Evolutionary conservation across 2,888 invertebrate genomes (phyloP).

Genomic region (Agrenia bidenticulata): DNA sequence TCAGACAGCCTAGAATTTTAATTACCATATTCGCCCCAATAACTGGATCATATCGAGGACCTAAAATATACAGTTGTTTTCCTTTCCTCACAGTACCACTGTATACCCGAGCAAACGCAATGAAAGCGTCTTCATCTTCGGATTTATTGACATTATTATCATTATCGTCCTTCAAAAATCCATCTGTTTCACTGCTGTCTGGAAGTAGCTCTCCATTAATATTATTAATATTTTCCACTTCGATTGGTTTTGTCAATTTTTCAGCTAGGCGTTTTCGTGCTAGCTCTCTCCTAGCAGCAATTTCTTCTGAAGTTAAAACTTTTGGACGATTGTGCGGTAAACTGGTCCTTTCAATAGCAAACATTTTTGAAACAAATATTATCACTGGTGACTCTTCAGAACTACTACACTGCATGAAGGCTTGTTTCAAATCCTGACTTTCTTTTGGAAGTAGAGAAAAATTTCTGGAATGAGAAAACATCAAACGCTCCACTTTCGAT

Average conservation of each 20-base stretch:
- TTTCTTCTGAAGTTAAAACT: slow-evolving; percentile 72
- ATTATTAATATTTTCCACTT: slow-evolving; percentile 22
- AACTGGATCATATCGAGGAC: slow-evolving; percentile 82
- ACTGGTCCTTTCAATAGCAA: slow-evolving; percentile 70
- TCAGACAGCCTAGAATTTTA: not conserved
- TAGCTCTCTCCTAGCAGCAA: slow-evolving; percentile 67
- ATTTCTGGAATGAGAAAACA: slow-evolving; percentile 70
- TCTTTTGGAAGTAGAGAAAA: slow-evolving; percentile 68
- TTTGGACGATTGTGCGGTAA: slow-evolving; percentile 79
- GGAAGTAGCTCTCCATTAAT: slow-evolving; percentile 15
- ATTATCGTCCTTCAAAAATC: slow-evolving; percentile 25
- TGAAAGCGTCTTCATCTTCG: slow-evolving; percentile 62
- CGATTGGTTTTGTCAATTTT: slow-evolving; percentile 54
- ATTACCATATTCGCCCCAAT: slow-evolving; percentile 48
- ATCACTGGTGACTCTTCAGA: slow-evolving; percentile 67
- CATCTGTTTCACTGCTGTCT: slow-evolving; percentile 27
- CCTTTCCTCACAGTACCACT: slow-evolving; percentile 80
- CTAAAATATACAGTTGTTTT: slow-evolving; percentile 76
- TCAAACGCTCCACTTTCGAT: slow-evolving; percentile 78
- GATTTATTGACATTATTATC: slow-evolving; percentile 24
- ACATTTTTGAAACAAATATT: slow-evolving; percentile 87
- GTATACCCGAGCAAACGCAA: slow-evolving; percentile 91
- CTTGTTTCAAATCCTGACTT: slow-evolving; percentile 70
- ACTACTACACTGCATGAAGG: slow-evolving; percentile 69
- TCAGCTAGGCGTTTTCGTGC: slow-evolving; percentile 69